Conservation (phyloP, 2,113 vertebrate species). For the Taurulus bubalis region DNA sequence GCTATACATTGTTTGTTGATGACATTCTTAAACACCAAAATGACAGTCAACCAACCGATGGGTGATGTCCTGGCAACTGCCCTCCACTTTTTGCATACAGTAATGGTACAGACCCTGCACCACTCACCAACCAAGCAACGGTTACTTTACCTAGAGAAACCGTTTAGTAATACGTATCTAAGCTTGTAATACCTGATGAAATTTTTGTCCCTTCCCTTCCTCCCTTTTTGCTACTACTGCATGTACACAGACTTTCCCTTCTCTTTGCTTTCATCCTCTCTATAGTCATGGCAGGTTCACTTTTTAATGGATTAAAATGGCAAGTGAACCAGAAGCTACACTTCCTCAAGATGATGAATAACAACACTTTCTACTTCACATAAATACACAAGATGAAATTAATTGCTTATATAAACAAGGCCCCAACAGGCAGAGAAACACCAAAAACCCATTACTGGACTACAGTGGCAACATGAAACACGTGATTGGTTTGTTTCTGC, state of each 20-base stretch:
- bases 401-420: slow-evolving; percentile 60
- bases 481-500: slow-evolving; percentile 22
- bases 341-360: slow-evolving; percentile 71
- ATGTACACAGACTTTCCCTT: slow-evolving; percentile 9
- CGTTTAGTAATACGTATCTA: neutral
- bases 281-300: slow-evolving; percentile 22
- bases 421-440: slow-evolving; percentile 46
- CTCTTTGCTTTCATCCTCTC: slow-evolving; percentile 24
- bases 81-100: too few relatives aligned
- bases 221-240: slow-evolving; percentile 5
- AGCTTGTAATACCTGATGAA: slow-evolving; percentile 32
- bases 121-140: neutral
- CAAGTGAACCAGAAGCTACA: slow-evolving; percentile 61
- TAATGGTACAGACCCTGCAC: neutral
- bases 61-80: neutral
- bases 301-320: slow-evolving; percentile 62
- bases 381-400: slow-evolving; percentile 66
- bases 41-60: neutral
- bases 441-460: slow-evolving; percentile 47
- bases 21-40: neutral
- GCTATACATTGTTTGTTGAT: neutral
- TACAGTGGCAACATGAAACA: slow-evolving; percentile 47
- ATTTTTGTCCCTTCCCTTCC: slow-evolving; percentile 26
- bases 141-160: neutral
- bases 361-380: slow-evolving; percentile 58